Base-by-base conservation (phyloP, 1,140 invertebrate species). In the Nasonia giraulti region DNA sequence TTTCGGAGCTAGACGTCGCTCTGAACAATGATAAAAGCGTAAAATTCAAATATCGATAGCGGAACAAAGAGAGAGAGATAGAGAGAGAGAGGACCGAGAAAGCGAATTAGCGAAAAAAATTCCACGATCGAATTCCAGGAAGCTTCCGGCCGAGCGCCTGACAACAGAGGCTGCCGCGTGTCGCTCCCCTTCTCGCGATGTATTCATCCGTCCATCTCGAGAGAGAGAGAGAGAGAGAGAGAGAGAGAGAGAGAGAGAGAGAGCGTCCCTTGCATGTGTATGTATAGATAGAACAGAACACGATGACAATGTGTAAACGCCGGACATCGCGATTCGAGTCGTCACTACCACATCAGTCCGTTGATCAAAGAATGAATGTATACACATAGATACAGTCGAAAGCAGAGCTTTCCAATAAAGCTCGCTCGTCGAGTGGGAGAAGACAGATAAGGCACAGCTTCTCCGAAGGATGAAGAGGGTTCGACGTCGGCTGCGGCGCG, bases 331-430 rank as follows among this genome's bases (percentile, higher is more conserved):
- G 55, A 62, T 62, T 62, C 20, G 17, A 62, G 20, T n/a, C 55
- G 17, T 62, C 55, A 20, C 55, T 62, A 27, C 27, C 27, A 27
- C 27, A 27, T 27, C 27, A 8, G 31, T 62, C 10, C 31, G 78
- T n/a, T 80, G 78, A 80, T 68, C 78, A 80, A 69, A 80, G 78
- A 4, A 3, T 23, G 2, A 1, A 11, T 10, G 2, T 74, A 31
- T 31, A 14, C 7, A 6, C 2, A 74, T 2, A 84, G 79, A 6
- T 8, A 74, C 11, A 84, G 79, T 71, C 69, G 85, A 86, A 82
- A 68, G 85, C 86, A 85, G 74, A 88, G 89, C 89, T 90, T 89
- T 89, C 88, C 88, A 89, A 90, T 89, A 89, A 89, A 88, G 71
- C 47, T 17, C 37, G 73, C 37, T 27, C 27, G 62, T 40, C 76